Base-by-base conservation (phyloP, 2,113 vertebrate species). In the Promerops cafer region DNA sequence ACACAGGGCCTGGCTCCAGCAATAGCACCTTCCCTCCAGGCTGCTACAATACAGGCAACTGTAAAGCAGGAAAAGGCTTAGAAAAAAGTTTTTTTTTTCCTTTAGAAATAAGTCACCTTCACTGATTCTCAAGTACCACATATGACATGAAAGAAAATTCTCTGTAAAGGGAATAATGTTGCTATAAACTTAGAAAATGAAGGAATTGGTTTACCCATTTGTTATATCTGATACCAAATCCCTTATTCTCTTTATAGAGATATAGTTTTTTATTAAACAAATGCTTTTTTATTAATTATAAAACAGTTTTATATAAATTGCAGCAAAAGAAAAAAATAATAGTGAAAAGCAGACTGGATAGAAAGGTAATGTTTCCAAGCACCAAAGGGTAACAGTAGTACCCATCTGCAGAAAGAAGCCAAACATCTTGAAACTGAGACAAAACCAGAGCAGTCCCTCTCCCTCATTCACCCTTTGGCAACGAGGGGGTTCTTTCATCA, bases 401-500 rank as follows among this genome's bases (percentile, higher is more conserved):
- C 9, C 11, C 53, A 53, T 53, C 23, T 1, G 1, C 76, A 81
- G 45, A 83, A 66, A 71, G 61, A 89, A 77, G 27, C 35, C 9
- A 10, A 72, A 44, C 13, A 60, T 45, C 74, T 65, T 80, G 42
- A 77, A 92, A 78, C 1, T 2, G 8, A 79, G 91, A 82, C 13
- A 12, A 42, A 61, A 85, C 3, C 39, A 45, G 22, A 16, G 8
- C 35, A 50, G 27, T 44, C 12, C 24, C 30, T 49, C 21, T 74
- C 13, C 17, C 39, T 54, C 54, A 10, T 68, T 79, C 23, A 78
- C 31, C 33, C 7, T 37, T 56, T 35, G 13, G 39, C 49, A 83
- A 50, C 0, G 0, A 74, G 15, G 21, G 7, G 8, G 9, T 23
- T 23, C 56, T 74, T 77, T 59, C 2, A 16, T 7, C n/a, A 12